phyloP scores from a whole-genome alignment of 2,888 invertebrate species.

The Aporophyla lueneburgensis region DNA sequence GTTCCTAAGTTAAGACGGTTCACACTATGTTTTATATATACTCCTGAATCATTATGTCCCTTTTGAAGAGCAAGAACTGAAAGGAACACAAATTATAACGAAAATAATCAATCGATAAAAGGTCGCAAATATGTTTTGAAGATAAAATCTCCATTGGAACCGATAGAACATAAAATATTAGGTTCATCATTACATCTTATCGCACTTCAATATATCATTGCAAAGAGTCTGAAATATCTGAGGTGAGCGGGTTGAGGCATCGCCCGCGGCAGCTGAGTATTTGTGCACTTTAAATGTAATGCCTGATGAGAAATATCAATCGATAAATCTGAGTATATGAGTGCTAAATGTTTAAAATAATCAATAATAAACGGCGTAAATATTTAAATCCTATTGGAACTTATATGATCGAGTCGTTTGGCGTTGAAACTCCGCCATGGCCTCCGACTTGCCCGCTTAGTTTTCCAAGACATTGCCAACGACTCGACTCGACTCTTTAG shows the following conservation, averaged over 20 bases:
- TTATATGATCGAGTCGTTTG: too few relatives aligned
- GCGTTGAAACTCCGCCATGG: too few relatives aligned
- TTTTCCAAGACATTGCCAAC: too few relatives aligned
- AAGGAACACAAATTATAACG: conserved; percentile 1
- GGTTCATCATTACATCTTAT: conserved; percentile 53
- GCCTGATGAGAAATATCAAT: conserved; percentile 57
- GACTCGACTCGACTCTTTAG: too few relatives aligned
- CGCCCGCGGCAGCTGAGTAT: conserved; percentile 41
- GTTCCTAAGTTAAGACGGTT: too few relatives aligned
- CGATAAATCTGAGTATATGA: conserved; percentile 40
- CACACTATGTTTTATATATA: neutral
- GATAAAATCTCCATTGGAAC: conserved; percentile 39
- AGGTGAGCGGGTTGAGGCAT: conserved; percentile 41
- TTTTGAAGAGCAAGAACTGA: neutral
- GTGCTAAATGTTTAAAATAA: conserved; percentile 25
- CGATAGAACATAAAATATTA: conserved; percentile 49
- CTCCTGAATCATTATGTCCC: neutral
- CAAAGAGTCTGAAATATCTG: conserved; percentile 39
- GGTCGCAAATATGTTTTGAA: conserved; percentile 2
- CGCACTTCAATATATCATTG: conserved; percentile 40
- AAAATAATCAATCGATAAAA: conserved; percentile 12
- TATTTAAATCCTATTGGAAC: too few relatives aligned
- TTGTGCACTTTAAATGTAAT: conserved; percentile 56
- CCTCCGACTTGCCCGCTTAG: too few relatives aligned
- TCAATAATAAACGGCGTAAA: too few relatives aligned